Conservation (phyloP, 2,888 invertebrate species). For the Chironomus tentans region DNA sequence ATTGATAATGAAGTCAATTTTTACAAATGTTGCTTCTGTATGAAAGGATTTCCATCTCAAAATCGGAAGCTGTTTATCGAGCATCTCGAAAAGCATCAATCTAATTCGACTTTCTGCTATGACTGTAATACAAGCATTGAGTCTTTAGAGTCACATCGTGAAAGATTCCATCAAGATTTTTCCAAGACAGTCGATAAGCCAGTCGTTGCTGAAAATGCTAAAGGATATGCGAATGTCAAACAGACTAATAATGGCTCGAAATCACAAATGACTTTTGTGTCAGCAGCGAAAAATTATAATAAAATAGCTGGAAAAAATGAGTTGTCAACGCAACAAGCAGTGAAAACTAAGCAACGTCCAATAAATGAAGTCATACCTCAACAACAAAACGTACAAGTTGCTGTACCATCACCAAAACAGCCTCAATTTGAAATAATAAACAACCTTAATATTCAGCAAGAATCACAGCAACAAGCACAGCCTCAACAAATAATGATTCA, state of each 20-base stretch:
- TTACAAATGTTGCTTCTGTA: constrained; percentile 14
- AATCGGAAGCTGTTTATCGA: neutral
- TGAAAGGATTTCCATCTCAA: neutral
- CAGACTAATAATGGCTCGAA: neutral
- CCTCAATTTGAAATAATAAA: neutral
- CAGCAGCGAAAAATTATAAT: too few relatives aligned
- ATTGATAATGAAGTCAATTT: constrained; percentile 5
- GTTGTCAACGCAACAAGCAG: too few relatives aligned
- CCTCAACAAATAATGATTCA: constrained; percentile 10
- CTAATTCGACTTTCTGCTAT: neutral
- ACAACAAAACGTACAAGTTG: neutral
- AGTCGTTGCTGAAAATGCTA: neutral
- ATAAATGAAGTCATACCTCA: neutral
- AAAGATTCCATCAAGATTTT: constrained; percentile 20
- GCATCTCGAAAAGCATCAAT: neutral
- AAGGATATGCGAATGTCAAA: neutral
- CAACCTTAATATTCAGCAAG: neutral
- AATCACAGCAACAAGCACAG: neutral
- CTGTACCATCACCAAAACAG: neutral
- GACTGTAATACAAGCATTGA: constrained; percentile 8
- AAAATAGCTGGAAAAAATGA: too few relatives aligned
- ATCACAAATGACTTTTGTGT: neutral
- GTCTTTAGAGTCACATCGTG: constrained; percentile 7
- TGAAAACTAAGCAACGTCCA: too few relatives aligned
- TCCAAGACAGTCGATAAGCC: neutral